A percentile compares a stretch with the other conserved stretches of the same genome.
Evolutionary conservation across 2,888 invertebrate species (phyloP).

Genomic region (Perithous albicinctus): DNA sequence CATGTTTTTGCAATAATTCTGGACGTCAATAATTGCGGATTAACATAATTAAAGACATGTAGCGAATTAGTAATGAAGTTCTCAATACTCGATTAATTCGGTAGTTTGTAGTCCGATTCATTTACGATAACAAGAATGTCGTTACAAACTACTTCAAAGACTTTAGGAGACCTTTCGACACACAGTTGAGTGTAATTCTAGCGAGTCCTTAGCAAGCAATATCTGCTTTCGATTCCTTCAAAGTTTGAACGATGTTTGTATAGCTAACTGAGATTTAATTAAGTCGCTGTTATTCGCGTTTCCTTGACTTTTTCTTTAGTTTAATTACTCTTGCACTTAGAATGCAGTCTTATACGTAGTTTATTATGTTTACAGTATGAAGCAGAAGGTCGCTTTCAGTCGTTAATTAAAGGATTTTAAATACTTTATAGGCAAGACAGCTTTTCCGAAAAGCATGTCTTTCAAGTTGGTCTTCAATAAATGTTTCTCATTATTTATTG

Average conservation of each 20-base stretch:
- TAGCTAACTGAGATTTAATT: constrained; percentile 10
- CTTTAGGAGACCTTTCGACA: constrained; percentile 34
- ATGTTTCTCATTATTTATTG: not conserved
- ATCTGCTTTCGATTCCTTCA: not conserved
- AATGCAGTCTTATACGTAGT: constrained; percentile 1
- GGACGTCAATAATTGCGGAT: too few species aligned
- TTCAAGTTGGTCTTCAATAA: not conserved
- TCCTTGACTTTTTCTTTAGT: not conserved
- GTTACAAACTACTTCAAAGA: constrained; percentile 52
- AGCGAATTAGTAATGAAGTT: too few species aligned
- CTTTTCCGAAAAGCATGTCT: not conserved
- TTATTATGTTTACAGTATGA: not conserved
- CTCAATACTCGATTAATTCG: constrained; percentile 9
- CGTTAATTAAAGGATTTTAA: not conserved
- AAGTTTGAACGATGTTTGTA: constrained; percentile 18
- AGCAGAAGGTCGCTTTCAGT: not conserved
- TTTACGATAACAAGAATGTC: constrained; percentile 60
- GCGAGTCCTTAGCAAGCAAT: not conserved
- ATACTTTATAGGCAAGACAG: not conserved
- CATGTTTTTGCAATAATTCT: too few species aligned
- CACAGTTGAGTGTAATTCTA: not conserved
- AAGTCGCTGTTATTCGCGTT: not conserved
- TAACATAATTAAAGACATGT: too few species aligned
- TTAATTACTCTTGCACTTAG: not conserved
- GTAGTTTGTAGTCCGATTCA: constrained; percentile 53